Conservation (phyloP, 2,113 vertebrate species). For the Condylura cristata region DNA sequence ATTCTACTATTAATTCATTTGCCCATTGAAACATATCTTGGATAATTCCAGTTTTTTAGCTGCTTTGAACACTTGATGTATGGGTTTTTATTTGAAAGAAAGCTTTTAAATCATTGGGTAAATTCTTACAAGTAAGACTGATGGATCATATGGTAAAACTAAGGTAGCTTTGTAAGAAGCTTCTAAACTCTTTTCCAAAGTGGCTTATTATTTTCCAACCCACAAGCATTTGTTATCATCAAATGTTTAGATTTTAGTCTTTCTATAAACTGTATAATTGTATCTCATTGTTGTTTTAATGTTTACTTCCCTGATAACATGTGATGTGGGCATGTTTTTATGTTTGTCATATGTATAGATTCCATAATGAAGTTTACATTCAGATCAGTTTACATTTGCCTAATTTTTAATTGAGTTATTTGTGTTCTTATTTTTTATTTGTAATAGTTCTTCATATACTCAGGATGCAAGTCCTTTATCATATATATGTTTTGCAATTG, state of each 20-base stretch:
- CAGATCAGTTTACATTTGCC: neutral
- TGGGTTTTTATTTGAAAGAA: neutral
- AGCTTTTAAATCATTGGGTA: neutral
- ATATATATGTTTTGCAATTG: neutral
- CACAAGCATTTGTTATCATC: neutral
- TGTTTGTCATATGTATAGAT: neutral
- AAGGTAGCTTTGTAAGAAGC: neutral
- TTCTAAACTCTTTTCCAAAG: neutral
- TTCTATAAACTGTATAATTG: neutral
- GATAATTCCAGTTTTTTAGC: neutral
- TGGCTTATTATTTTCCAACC: neutral
- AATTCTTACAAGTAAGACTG: neutral
- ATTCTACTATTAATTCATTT: neutral
- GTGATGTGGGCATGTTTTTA: neutral
- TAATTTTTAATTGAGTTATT: neutral
- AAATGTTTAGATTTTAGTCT: neutral
- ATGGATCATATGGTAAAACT: neutral
- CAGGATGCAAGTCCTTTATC: neutral
- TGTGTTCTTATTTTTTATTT: neutral
- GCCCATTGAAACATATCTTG: neutral
- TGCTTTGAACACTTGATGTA: neutral
- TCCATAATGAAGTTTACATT: neutral
- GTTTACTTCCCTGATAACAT: neutral
- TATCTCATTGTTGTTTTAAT: slow-evolving; percentile 3
- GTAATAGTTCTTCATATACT: neutral